These are phyloP conservation scores for Chelonus insularis DNA, from an alignment of 1,140 invertebrate genomes.

Conservation along the genomic window DNA sequence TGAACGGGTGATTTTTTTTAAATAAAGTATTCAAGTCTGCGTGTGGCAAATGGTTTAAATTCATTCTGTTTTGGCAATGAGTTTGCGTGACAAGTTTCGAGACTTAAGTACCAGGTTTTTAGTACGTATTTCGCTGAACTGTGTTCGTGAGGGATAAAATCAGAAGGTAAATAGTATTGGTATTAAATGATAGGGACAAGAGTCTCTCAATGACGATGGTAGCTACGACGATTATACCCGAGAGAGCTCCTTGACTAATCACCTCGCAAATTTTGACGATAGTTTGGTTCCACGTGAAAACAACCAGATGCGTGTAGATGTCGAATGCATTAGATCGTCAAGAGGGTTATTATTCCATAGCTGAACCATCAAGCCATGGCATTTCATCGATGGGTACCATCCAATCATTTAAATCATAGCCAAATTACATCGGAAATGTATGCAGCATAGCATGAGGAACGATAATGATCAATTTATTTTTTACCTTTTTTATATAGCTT, in stretches of 20 bases:
- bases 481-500: background rate
- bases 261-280: background rate
- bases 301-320: slow-evolving; percentile 22
- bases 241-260: background rate
- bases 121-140: slow-evolving; percentile 2
- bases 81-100: slow-evolving; percentile 9
- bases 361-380: background rate
- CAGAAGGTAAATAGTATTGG: background rate
- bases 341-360: slow-evolving; percentile 20
- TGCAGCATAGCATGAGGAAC: slow-evolving; percentile 13
- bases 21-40: background rate
- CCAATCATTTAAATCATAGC: slow-evolving; percentile 35
- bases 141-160: background rate
- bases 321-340: background rate
- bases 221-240: background rate
- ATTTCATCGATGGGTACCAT: slow-evolving; percentile 10
- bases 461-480: background rate
- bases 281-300: background rate
- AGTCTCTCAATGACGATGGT: slow-evolving; percentile 6
- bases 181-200: slow-evolving; percentile 13
- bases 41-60: slow-evolving; percentile 1
- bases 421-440: slow-evolving; percentile 5
- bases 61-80: background rate
- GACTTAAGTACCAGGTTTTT: slow-evolving; percentile 2
- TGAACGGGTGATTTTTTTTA: slow-evolving; percentile 11